Evolutionary conservation across 2,797 vertebrate species (phyloP).

Genomic region (Chrosomus eos): DNA sequence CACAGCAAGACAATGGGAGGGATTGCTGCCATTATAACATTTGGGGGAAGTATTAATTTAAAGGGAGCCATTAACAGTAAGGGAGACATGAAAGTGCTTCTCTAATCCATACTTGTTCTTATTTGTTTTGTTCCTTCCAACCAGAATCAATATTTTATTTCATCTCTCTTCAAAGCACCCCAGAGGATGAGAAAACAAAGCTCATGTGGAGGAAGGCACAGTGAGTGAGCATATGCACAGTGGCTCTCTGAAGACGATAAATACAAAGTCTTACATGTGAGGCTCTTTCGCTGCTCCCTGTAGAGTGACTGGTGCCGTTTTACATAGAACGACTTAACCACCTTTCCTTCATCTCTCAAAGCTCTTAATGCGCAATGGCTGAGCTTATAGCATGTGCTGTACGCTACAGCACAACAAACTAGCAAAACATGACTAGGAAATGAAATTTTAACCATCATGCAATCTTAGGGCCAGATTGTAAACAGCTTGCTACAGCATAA

Average conservation of each 20-base stretch:
- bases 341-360: constrained; percentile 11
- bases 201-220: not conserved
- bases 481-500: too few species aligned
- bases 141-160: constrained; percentile 57
- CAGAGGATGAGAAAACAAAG: constrained; percentile 42
- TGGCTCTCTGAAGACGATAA: constrained; percentile 21
- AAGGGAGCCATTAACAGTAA: constrained; percentile 25
- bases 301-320: constrained; percentile 17
- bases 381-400: not conserved
- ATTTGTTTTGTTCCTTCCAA: constrained; percentile 46
- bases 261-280: constrained; percentile 37
- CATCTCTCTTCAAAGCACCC: constrained; percentile 39
- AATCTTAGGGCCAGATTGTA: not conserved
- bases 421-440: not conserved
- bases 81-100: constrained; percentile 30
- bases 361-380: constrained; percentile 19
- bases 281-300: constrained; percentile 25
- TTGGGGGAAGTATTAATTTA: constrained; percentile 38
- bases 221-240: constrained; percentile 36
- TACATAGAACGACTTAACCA: constrained; percentile 27
- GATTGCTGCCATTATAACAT: constrained; percentile 26
- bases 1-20: constrained; percentile 42
- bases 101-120: constrained; percentile 44
- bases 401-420: not conserved
- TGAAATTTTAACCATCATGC: not conserved